phyloP scores from a whole-genome alignment of 2,888 invertebrate species.

The Nephrotoma appendiculata region DNA sequence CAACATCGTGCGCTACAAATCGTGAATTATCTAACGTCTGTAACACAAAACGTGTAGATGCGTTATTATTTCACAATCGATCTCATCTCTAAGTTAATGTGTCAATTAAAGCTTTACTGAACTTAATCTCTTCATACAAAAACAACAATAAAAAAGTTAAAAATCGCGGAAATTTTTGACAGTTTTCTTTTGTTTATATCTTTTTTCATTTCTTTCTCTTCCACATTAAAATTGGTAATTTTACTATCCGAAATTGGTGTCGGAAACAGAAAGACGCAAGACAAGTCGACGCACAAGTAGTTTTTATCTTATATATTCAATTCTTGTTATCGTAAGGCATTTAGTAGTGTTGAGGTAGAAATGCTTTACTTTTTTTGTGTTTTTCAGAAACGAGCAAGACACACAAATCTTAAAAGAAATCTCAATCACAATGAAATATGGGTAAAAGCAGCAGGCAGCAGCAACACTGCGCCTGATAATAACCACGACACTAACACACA shows the following conservation, averaged over 20 bases:
- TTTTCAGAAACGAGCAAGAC: not conserved
- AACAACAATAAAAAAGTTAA: not conserved
- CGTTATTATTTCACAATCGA: not conserved
- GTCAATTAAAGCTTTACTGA: not conserved
- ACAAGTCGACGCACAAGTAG: not conserved
- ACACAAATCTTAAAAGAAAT: not conserved
- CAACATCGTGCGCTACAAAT: not conserved
- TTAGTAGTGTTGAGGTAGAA: not conserved
- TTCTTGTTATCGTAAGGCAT: not conserved
- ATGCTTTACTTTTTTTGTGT: too few relatives aligned
- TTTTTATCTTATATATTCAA: not conserved
- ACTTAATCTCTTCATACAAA: not conserved
- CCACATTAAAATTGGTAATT: not conserved
- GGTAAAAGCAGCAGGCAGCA: not conserved
- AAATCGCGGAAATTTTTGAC: not conserved
- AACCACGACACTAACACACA: not conserved
- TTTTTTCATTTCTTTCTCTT: not conserved
- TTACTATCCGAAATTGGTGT: not conserved
- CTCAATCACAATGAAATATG: not conserved
- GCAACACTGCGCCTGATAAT: not conserved
- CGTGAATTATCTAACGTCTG: not conserved
- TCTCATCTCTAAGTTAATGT: not conserved
- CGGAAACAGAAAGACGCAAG: not conserved
- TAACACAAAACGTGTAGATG: not conserved
- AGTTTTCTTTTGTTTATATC: not conserved